phyloP scores from a whole-genome alignment of 2,888 invertebrate species.

The Philereme transversata region DNA sequence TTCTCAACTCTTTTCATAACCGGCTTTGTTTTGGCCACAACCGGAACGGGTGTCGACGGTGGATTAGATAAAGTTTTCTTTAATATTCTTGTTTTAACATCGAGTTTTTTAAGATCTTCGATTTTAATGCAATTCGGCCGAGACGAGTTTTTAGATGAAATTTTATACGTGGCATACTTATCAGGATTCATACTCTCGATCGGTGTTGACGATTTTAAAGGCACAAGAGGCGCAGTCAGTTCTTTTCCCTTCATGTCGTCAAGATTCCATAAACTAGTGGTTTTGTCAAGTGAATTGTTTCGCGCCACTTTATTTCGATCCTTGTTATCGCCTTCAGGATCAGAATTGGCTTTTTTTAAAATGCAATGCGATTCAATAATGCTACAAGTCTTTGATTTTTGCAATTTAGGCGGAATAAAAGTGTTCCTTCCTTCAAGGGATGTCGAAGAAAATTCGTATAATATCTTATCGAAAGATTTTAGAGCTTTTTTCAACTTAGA shows the following conservation, averaged over 20 bases:
- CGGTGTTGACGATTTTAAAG: slow-evolving; percentile 56
- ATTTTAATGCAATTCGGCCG: slow-evolving; percentile 70
- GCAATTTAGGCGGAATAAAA: slow-evolving; percentile 83
- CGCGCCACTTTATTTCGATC: slow-evolving; percentile 67
- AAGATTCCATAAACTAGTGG: slow-evolving; percentile 84
- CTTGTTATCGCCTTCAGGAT: slow-evolving; percentile 66
- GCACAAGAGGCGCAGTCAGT: slow-evolving; percentile 70
- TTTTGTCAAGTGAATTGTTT: slow-evolving; percentile 80
- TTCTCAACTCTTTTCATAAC: slow-evolving; percentile 71
- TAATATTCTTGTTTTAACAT: slow-evolving; percentile 81
- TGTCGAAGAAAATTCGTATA: slow-evolving; percentile 71
- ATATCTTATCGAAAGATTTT: slow-evolving; percentile 79
- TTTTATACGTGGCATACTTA: slow-evolving; percentile 81
- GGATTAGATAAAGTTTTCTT: slow-evolving; percentile 82
- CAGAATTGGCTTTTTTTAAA: slow-evolving; percentile 83
- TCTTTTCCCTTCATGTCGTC: slow-evolving; percentile 83
- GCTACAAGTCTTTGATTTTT: slow-evolving; percentile 88
- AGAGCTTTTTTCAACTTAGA: slow-evolving; percentile 75
- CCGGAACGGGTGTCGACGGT: slow-evolving; percentile 78
- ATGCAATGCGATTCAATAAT: slow-evolving; percentile 88
- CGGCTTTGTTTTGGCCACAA: slow-evolving; percentile 73
- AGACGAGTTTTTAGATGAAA: slow-evolving; percentile 70
- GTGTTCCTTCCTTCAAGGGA: slow-evolving; percentile 53
- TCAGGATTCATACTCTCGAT: slow-evolving; percentile 74
- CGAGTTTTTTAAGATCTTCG: slow-evolving; percentile 78